These are phyloP conservation scores for Acheta domesticus DNA, from an alignment of 2,888 invertebrate genomes.

Conservation along the genomic window DNA sequence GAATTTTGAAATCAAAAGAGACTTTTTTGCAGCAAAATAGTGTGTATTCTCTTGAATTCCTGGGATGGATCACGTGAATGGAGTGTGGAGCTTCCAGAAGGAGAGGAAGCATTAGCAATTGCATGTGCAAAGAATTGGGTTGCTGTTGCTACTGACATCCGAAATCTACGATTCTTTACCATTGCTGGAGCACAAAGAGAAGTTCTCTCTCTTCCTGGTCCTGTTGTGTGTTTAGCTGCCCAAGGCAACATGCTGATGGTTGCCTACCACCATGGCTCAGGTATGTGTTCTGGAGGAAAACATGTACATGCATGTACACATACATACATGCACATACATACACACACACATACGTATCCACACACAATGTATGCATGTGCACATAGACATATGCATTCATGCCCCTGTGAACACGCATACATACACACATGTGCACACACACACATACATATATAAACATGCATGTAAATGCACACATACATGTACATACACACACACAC, in stretches of 20 bases:
- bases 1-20: not conserved
- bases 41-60: conserved; percentile 37
- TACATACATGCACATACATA: too few species aligned
- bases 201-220: conserved; percentile 68
- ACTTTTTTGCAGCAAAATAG: conserved; percentile 35
- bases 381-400: too few species aligned
- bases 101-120: conserved; percentile 70
- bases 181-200: conserved; percentile 84
- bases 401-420: too few species aligned
- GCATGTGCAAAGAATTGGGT: conserved; percentile 68
- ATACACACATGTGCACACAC: too few species aligned
- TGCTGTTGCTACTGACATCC: conserved; percentile 71
- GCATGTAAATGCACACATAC: too few species aligned
- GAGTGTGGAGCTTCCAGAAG: conserved; percentile 71
- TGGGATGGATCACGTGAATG: conserved; percentile 68
- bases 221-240: conserved; percentile 65
- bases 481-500: too few species aligned
- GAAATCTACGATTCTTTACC: conserved; percentile 78
- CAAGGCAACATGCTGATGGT: conserved; percentile 60
- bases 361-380: too few species aligned
- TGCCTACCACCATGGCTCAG: conserved; percentile 62
- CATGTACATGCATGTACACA: conserved; percentile 26
- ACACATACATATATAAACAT: too few species aligned
- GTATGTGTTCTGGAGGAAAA: conserved; percentile 39
- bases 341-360: too few species aligned